A percentile compares a stretch with the other conserved stretches of the same genome.
Evolutionary conservation across 2,888 invertebrate genomes (phyloP).

Genomic region (Papilio protenor): DNA sequence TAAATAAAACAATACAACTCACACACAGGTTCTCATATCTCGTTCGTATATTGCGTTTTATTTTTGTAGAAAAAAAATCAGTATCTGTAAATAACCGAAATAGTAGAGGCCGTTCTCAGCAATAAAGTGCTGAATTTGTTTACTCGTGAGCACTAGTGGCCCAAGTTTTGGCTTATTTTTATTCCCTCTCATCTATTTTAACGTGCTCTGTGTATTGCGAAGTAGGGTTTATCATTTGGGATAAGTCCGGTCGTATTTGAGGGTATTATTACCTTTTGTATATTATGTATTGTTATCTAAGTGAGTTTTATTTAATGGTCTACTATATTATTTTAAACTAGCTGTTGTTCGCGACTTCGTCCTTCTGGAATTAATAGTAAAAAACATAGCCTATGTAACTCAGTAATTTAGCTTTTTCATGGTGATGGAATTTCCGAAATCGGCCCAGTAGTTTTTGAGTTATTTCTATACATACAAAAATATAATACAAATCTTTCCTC

Average conservation of each 20-base stretch:
- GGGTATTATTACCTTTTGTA: background rate
- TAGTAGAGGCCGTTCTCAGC: conserved; percentile 13
- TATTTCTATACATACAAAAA: too few relatives aligned
- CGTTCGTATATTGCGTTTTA: background rate
- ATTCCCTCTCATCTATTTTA: conserved; percentile 17
- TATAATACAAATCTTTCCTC: too few relatives aligned
- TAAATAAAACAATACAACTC: background rate
- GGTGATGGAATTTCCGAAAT: too few relatives aligned
- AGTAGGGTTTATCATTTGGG: conserved; percentile 13
- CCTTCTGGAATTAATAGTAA: too few relatives aligned
- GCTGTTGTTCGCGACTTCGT: too few relatives aligned
- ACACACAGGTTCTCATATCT: background rate
- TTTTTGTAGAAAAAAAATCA: background rate
- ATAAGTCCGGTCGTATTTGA: background rate
- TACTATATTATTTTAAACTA: too few relatives aligned
- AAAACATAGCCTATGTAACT: too few relatives aligned
- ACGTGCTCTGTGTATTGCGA: conserved; percentile 5
- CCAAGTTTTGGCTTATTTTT: conserved; percentile 21
- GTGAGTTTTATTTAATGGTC: background rate
- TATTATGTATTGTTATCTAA: background rate
- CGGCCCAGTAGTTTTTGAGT: too few relatives aligned
- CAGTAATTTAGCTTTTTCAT: too few relatives aligned
- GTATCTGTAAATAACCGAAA: conserved; percentile 3
- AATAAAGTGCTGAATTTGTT: conserved; percentile 19
- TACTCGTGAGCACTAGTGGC: conserved; percentile 1